phyloP scores from a whole-genome alignment of 2,888 invertebrate genomes.

The Chelonus formosanus region DNA sequence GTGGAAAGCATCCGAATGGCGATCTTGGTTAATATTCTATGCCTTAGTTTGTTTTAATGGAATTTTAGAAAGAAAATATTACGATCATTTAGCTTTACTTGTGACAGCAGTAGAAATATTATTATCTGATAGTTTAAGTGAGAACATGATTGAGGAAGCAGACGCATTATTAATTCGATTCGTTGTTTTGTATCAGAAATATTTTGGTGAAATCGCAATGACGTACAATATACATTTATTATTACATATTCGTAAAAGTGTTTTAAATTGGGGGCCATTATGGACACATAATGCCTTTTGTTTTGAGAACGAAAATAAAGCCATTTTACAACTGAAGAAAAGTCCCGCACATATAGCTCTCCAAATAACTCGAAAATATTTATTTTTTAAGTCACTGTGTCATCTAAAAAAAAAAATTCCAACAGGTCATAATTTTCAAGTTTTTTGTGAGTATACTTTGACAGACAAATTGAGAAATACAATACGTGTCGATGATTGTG shows the following conservation, averaged over 20 bases:
- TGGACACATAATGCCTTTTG: too few relatives aligned
- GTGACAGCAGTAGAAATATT: constrained; percentile 20
- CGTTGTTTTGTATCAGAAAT: constrained; percentile 11
- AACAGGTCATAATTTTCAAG: too few relatives aligned
- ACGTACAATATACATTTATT: constrained; percentile 28
- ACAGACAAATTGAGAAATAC: too few relatives aligned
- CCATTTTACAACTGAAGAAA: too few relatives aligned
- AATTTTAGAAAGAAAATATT: constrained; percentile 27
- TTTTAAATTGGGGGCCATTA: too few relatives aligned
- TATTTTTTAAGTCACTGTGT: too few relatives aligned
- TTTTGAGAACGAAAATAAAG: too few relatives aligned
- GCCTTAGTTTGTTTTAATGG: constrained; percentile 28
- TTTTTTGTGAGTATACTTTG: too few relatives aligned
- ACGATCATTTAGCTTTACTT: constrained; percentile 18
- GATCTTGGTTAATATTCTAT: constrained; percentile 29
- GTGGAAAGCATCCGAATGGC: constrained; percentile 32
- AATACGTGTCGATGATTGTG: too few relatives aligned
- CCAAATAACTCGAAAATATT: too few relatives aligned
- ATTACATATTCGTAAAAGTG: constrained; percentile 22
- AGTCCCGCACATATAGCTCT: too few relatives aligned
- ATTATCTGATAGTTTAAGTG: constrained; percentile 17
- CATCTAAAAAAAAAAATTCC: too few relatives aligned
- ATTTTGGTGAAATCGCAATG: constrained; percentile 22
- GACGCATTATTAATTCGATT: constrained; percentile 13
- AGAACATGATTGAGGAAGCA: constrained; percentile 11